These are phyloP conservation scores for Sturnus vulgaris DNA, from an alignment of 2,113 vertebrate genomes.

Conservation along the genomic window DNA sequence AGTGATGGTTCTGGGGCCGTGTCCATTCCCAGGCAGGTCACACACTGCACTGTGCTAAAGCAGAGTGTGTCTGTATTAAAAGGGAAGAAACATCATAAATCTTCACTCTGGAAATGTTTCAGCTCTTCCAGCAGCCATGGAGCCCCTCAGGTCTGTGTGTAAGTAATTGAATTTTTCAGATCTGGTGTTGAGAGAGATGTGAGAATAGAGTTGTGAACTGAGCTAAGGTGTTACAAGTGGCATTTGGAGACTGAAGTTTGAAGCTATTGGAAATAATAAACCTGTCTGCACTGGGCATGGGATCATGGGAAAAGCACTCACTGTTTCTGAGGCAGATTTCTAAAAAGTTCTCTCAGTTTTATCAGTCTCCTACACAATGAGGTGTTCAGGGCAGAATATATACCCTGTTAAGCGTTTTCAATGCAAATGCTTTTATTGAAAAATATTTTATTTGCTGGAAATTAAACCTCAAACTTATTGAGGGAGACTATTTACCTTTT, in stretches of 20 bases:
- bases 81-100: not conserved
- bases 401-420: not conserved
- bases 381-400: not conserved
- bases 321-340: not conserved
- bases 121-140: not conserved
- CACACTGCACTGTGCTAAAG: not conserved
- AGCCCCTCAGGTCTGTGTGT: not conserved
- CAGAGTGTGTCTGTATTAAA: not conserved
- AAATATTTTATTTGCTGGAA: not conserved
- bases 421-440: not conserved
- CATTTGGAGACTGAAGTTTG: not conserved
- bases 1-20: not conserved
- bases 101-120: not conserved
- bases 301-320: not conserved
- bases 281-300: fast-evolving
- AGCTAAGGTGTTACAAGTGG: not conserved
- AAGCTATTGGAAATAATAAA: not conserved
- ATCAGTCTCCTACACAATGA: not conserved
- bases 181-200: not conserved
- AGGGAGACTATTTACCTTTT: not conserved
- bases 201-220: not conserved
- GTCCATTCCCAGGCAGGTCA: fast-evolving
- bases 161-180: not conserved
- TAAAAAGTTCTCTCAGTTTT: not conserved
- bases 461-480: not conserved